Conservation (phyloP, 2,888 invertebrate species). For the Drosophila differens region DNA sequence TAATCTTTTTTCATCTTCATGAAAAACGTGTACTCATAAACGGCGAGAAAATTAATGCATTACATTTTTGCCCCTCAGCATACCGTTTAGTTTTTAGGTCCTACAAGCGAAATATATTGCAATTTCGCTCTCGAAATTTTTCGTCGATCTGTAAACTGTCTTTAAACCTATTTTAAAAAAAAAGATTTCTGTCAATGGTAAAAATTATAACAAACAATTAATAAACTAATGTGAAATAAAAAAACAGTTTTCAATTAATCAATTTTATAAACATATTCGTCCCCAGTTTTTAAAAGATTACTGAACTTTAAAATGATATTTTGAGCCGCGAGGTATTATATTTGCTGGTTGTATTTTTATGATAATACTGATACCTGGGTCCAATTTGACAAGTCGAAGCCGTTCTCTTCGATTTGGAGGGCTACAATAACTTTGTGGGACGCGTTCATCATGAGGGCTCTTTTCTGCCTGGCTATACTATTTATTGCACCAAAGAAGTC, state of each 20-base stretch:
- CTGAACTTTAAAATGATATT: neutral
- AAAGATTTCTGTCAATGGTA: neutral
- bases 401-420: conserved; percentile 44
- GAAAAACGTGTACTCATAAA: too few species aligned
- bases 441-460: conserved; percentile 19
- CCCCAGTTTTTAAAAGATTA: neutral
- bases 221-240: neutral
- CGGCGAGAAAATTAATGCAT: too few species aligned
- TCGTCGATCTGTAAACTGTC: too few species aligned
- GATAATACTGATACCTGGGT: conserved; percentile 42
- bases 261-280: neutral
- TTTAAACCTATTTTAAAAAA: neutral
- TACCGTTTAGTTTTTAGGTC: too few species aligned
- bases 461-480: conserved; percentile 39
- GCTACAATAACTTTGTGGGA: conserved; percentile 56
- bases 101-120: too few species aligned
- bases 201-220: neutral
- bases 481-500: conserved; percentile 21
- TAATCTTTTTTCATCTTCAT: too few species aligned
- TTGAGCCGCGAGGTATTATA: neutral
- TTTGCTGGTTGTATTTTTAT: conserved; percentile 17
- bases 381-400: conserved; percentile 7
- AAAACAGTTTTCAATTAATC: neutral
- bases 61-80: too few species aligned
- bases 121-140: too few species aligned